Base-by-base conservation (phyloP, 2,888 invertebrate genomes). In the Phyllotreta striolata region DNA sequence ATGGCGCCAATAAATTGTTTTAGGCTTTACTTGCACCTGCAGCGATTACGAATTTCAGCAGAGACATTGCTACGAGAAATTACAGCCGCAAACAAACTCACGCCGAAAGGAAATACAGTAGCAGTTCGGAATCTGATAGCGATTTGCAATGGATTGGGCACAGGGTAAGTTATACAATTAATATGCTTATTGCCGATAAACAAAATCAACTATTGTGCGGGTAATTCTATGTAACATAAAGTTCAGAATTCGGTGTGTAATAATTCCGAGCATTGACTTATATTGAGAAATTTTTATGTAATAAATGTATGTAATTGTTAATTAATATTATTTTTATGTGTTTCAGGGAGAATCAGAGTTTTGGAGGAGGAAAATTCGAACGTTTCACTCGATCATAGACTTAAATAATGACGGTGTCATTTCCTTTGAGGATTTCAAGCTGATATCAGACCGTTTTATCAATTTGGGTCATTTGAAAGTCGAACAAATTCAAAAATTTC, bases 321-420 rank as follows among this genome's bases (percentile, higher is more conserved):
- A 60, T 49, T 60, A n/a, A n/a, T n/a, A n/a, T n/a, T n/a, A n/a
- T n/a, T n/a, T n/a, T n/a, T n/a, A 44, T 49, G 9, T 14, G 55
- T 66, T 63, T 10, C 66, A 86, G 85, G 86, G 85, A 3, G 82
- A 84, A 72, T 83, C 84, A 1, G 86, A 88, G 63, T 93, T 93
- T 79, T 93, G 93, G 93, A 86, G 92, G 37, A 86, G 90, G 75
- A 93, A 93, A 83, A 93, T 94, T 89, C 88, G 92, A 38, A 93
- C 93, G 0, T 86, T 93, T 60, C 93, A 94, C 82, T 88, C 88
- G 72, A 89, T 93, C 66, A 82, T 94, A 69, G 93, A 94, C 78
- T 87, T 94, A 0, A 93, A 94, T 82, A 92, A 91, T 77, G 93
- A 94, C 74, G 93, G 93, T 0, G 89, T 93, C 68, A 88, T 93